Conservation (phyloP, 2,888 invertebrate species). For the Eristalis pertinax region DNA sequence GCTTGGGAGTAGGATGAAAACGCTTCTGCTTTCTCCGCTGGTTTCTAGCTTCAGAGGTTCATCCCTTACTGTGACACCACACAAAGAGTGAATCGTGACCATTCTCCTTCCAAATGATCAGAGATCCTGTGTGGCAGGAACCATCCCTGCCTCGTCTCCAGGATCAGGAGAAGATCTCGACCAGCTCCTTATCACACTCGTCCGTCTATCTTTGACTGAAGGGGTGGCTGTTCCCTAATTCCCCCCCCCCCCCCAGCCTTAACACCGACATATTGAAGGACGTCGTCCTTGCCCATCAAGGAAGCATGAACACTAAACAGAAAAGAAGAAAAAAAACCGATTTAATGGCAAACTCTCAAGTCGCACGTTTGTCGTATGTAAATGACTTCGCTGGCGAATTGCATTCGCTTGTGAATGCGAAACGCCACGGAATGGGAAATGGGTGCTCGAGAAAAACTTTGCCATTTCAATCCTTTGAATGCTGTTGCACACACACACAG, state of each 20-base stretch:
- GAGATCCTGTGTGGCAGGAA: too few species aligned
- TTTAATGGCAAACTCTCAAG: conserved; percentile 61
- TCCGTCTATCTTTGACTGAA: conserved; percentile 3
- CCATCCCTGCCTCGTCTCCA: too few species aligned
- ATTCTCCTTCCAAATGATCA: too few species aligned
- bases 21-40: too few species aligned
- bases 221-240: conserved; percentile 1
- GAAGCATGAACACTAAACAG: background rate
- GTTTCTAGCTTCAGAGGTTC: too few species aligned
- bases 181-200: background rate
- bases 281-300: conserved; percentile 33
- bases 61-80: too few species aligned
- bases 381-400: conserved; percentile 52
- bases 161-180: too few species aligned
- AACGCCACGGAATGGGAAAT: background rate
- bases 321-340: conserved; percentile 1
- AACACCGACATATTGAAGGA: conserved; percentile 44
- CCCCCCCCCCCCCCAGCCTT: background rate
- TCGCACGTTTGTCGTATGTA: conserved; percentile 68
- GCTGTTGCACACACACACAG: background rate
- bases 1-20: too few species aligned
- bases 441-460: background rate
- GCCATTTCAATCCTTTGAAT: background rate
- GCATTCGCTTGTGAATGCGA: conserved; percentile 32
- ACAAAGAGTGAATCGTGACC: too few species aligned